Percentiles rank a stretch among this genome's conserved stretches.
Conservation (phyloP, 2,888 invertebrate genomes). For the Agriopis marginaria region DNA sequence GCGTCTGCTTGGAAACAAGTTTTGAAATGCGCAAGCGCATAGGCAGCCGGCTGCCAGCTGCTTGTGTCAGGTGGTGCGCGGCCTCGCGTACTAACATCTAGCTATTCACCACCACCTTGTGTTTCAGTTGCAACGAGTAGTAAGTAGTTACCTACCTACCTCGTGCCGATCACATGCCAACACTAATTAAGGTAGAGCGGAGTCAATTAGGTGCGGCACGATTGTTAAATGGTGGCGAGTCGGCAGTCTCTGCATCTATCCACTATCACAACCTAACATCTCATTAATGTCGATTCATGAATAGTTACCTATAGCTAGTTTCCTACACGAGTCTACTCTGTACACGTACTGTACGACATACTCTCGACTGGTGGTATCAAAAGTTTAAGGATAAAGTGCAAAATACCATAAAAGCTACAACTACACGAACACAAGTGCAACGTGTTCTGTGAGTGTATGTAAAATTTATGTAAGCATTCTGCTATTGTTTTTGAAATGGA, state of each 20-base stretch:
- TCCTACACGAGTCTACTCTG: conserved; percentile 2
- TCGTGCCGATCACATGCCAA: conserved; percentile 42
- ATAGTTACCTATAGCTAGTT: background rate
- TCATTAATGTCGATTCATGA: conserved; percentile 20
- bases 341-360: too few relatives aligned
- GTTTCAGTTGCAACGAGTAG: conserved; percentile 38
- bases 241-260: conserved; percentile 41
- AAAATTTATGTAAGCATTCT: conserved; percentile 8
- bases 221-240: conserved; percentile 55
- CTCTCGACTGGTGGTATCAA: conserved; percentile 12
- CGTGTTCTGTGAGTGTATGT: conserved; percentile 6
- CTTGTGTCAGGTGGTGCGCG: conserved; percentile 81
- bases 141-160: conserved; percentile 11
- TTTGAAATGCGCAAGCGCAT: conserved; percentile 73
- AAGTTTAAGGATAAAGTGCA: conserved; percentile 29
- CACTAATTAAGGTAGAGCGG: conserved; percentile 60
- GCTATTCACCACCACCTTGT: conserved; percentile 38
- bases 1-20: conserved; percentile 80
- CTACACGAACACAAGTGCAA: conserved; percentile 15
- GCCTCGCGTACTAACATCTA: conserved; percentile 70
- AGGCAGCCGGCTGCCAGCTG: conserved; percentile 81
- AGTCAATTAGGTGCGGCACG: conserved; percentile 68
- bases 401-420: conserved; percentile 14
- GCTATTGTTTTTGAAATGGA: conserved; percentile 23
- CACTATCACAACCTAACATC: conserved; percentile 17